A percentile compares a stretch with the other conserved stretches of the same genome.
Evolutionary conservation across 2,113 vertebrate genomes (phyloP).

Genomic region (Scomber colias): DNA sequence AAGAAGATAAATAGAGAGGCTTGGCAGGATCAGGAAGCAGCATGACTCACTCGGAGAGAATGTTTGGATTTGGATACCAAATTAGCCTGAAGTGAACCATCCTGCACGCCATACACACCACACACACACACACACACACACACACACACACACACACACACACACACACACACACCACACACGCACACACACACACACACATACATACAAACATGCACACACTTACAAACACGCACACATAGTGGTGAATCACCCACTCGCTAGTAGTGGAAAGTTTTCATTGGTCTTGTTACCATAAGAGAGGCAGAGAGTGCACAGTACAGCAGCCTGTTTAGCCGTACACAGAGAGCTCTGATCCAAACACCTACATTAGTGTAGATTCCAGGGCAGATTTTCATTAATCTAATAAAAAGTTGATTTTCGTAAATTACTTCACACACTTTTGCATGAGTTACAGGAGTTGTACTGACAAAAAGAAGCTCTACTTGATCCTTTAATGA

Average conservation of each 20-base stretch:
- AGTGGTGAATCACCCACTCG: not conserved
- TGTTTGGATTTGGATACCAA: not conserved
- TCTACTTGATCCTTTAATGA: not conserved
- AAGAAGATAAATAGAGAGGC: no score
- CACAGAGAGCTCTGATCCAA: not conserved
- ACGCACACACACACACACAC: not conserved
- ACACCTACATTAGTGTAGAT: not conserved
- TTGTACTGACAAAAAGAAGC: not conserved
- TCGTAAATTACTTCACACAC: no score
- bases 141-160: not conserved
- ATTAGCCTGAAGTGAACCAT: not conserved
- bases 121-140: not conserved
- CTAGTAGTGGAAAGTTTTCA: conserved; percentile 19
- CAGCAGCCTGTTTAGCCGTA: conserved; percentile 9
- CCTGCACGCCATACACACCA: not conserved
- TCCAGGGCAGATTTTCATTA: not conserved
- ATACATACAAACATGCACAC: not conserved
- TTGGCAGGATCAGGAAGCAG: not conserved
- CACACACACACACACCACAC: no score
- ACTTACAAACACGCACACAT: not conserved
- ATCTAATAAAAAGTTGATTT: not conserved
- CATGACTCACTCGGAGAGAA: conserved; percentile 15
- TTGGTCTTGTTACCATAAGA: not conserved
- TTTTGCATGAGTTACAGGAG: not conserved
- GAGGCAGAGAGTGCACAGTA: conserved; percentile 6